Percentiles rank a stretch among this genome's conserved stretches.
phyloP scores from a whole-genome alignment of 2,888 invertebrate species.

The Calliopum simillimum region DNA sequence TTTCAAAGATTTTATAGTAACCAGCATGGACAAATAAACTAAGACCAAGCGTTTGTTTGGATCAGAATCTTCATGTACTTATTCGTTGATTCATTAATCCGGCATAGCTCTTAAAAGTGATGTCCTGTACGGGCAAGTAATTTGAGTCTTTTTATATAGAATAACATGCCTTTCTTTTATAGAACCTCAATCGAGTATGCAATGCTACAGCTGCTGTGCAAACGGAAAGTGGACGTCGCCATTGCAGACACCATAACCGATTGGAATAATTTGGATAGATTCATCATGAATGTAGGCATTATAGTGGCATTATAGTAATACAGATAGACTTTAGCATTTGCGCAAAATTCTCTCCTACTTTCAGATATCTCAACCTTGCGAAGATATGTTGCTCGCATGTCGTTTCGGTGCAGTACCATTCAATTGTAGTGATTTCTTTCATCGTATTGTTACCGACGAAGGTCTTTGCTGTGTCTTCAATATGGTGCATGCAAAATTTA shows the following conservation, averaged over 20 bases:
- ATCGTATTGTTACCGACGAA: conserved; percentile 81
- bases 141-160: too few species aligned
- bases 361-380: conserved; percentile 80
- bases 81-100: too few species aligned
- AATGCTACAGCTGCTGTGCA: conserved; percentile 50
- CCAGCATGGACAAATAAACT: too few species aligned
- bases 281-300: conserved; percentile 43
- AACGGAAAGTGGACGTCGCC: conserved; percentile 43
- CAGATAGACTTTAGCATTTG: neutral
- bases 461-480: conserved; percentile 87
- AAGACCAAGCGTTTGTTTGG: too few species aligned
- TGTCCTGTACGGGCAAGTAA: too few species aligned
- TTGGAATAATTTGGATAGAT: conserved; percentile 47
- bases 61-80: too few species aligned
- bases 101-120: too few species aligned
- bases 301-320: neutral
- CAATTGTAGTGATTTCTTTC: conserved; percentile 77
- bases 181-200: conserved; percentile 46
- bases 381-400: conserved; percentile 77
- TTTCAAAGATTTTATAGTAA: too few species aligned
- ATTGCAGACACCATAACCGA: conserved; percentile 42
- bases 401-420: conserved; percentile 73
- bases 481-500: conserved; percentile 71
- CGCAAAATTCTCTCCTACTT: neutral
- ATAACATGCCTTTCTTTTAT: conserved; percentile 6